phyloP scores from a whole-genome alignment of 2,888 invertebrate species.

The Luffia ferchaultella region DNA sequence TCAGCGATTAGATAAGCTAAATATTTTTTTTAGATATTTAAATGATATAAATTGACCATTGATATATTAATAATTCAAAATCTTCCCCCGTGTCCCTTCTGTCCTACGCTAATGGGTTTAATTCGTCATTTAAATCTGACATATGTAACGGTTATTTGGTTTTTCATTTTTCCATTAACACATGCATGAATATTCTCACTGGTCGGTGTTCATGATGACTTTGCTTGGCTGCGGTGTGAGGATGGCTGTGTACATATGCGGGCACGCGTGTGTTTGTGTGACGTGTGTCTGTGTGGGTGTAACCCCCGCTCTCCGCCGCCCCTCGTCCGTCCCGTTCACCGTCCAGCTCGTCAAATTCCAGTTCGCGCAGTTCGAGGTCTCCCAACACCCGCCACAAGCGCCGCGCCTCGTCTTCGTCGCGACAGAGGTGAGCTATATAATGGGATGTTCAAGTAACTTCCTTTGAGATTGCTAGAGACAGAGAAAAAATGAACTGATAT shows the following conservation, averaged over 20 bases:
- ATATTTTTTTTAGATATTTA: too few relatives aligned
- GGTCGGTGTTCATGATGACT: not conserved
- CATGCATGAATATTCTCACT: slow-evolving; percentile 17
- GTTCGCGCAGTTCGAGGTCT: slow-evolving; percentile 57
- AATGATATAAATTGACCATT: too few relatives aligned
- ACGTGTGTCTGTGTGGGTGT: slow-evolving; percentile 12
- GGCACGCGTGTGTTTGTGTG: slow-evolving; percentile 1
- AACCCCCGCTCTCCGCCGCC: slow-evolving; percentile 28
- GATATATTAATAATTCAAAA: too few relatives aligned
- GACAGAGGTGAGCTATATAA: slow-evolving; percentile 45
- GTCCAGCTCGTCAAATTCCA: slow-evolving; percentile 66
- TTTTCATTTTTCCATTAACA: slow-evolving; percentile 33
- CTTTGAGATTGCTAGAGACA: too few relatives aligned
- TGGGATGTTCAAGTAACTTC: too few relatives aligned
- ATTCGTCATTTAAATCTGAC: not conserved
- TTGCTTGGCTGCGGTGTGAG: not conserved
- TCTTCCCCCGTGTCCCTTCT: slow-evolving; percentile 33
- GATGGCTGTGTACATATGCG: not conserved
- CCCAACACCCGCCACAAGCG: slow-evolving; percentile 47
- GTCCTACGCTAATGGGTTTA: slow-evolving; percentile 26
- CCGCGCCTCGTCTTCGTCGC: slow-evolving; percentile 50
- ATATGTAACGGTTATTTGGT: slow-evolving; percentile 38
- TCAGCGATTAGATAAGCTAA: too few relatives aligned
- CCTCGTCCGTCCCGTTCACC: slow-evolving; percentile 41
- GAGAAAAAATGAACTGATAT: too few relatives aligned